Percentiles rank a stretch among this genome's conserved stretches.
Evolutionary conservation across 2,888 invertebrate species (phyloP).

Genomic region (Pherbina coryleti): DNA sequence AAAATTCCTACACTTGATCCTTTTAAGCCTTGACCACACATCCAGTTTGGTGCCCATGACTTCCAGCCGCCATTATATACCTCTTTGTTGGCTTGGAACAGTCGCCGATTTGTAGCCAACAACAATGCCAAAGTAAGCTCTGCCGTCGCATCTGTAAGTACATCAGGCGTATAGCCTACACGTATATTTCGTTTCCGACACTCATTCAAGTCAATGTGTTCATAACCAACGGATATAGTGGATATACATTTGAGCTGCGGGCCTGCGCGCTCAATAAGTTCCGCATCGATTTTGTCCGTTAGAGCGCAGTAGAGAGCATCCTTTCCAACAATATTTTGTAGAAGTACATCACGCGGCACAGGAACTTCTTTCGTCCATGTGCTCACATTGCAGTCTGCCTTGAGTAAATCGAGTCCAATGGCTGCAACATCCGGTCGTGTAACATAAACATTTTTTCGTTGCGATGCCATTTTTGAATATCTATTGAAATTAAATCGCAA

Average conservation of each 20-base stretch:
- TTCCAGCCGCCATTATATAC: constrained; percentile 85
- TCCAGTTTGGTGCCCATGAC: constrained; percentile 90
- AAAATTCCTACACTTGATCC: constrained; percentile 86
- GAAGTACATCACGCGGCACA: constrained; percentile 78
- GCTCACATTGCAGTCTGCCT: constrained; percentile 73
- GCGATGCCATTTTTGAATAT: constrained; percentile 37
- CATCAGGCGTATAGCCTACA: constrained; percentile 90
- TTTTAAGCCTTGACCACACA: constrained; percentile 87
- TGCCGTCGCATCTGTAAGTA: constrained; percentile 90
- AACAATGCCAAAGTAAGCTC: constrained; percentile 89
- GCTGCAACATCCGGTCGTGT: constrained; percentile 74
- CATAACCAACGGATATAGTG: constrained; percentile 88
- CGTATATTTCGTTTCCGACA: constrained; percentile 80
- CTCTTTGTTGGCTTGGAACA: constrained; percentile 84
- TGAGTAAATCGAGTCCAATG: constrained; percentile 73
- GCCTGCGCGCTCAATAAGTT: constrained; percentile 82
- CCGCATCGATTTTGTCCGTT: constrained; percentile 85
- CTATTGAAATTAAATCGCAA: background rate
- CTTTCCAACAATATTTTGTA: constrained; percentile 79
- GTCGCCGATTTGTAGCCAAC: constrained; percentile 81
- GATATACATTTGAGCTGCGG: constrained; percentile 82
- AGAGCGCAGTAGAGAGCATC: constrained; percentile 85
- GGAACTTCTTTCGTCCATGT: constrained; percentile 75
- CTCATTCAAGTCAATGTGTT: constrained; percentile 83
- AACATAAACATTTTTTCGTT: constrained; percentile 72